Evolutionary conservation across 2,888 invertebrate genomes (phyloP), one percentile per base, ranked within the genome.

Genomic region (Clepsis dumicolana): DNA sequence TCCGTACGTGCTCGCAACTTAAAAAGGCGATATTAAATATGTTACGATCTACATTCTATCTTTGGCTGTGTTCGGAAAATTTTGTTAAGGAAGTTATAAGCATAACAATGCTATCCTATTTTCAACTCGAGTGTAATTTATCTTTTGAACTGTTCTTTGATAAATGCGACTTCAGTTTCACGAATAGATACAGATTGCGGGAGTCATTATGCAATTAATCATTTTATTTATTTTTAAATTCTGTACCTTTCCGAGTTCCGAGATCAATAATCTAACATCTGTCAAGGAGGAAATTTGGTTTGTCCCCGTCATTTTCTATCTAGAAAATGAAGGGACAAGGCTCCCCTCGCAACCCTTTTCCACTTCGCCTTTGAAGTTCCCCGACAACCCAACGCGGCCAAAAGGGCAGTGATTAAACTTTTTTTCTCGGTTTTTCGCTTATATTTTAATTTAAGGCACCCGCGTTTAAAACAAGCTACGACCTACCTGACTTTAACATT

Each of bases 301-400:
- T 74, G 76, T 73, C 73, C 72, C 70, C 72, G 73, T 77, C 78
- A 75, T 78, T 76, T 77, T 74, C 76, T 77, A 77, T 77, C 75
- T 74, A 67, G 70, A 72, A 79, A 75, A 74, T 72, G 73, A 75
- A 62, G 75, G 64, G 71, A 70, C 73, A 71, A 64, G 50, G 53
- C 68, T 52, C 71, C 71, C 71, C 68, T 48, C 59, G 57, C 71
- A 53, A 62, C 65, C 70, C 71, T 68, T 68, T 71, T 64, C 65
- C 64, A 62, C 60, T 54, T 60, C 59, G 62, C 67, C 68, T 72
- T 74, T 73, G 69, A 72, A 72, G 65, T 72, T 52, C 32, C 63
- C 65, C 70, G 57, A 68, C 73, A 70, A 68, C 72, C 65, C 71
- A 48, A 60, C 64, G 56, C 65, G 50, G 52, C 65, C 70, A 61